A percentile compares a stretch with the other conserved stretches of the same genome.
Evolutionary conservation across 2,888 invertebrate species (phyloP).

Genomic region (Clistopyga incitator): DNA sequence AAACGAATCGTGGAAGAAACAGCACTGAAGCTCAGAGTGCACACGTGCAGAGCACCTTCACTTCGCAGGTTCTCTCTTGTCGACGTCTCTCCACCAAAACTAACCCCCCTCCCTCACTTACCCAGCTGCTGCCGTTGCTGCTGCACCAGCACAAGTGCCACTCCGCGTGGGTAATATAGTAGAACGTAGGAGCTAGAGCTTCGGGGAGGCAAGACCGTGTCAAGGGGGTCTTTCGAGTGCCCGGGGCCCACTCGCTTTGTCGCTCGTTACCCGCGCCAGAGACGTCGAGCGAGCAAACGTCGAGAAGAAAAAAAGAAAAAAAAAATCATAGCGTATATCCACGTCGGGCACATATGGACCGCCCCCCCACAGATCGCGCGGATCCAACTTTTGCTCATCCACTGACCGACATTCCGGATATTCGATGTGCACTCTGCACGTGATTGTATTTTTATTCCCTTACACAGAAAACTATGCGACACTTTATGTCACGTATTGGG

Average conservation of each 20-base stretch:
- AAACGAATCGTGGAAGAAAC: conserved; percentile 41
- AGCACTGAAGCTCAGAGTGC: conserved; percentile 52
- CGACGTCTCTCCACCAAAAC: conserved; percentile 54
- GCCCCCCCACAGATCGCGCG: neutral
- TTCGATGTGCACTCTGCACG: neutral
- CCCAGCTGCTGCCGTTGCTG: conserved; percentile 42
- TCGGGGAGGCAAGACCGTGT: conserved; percentile 70
- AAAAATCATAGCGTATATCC: conserved; percentile 9
- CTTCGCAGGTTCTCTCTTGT: conserved; percentile 59
- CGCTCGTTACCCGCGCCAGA: conserved; percentile 62
- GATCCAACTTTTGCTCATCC: conserved; percentile 23
- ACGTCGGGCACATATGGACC: conserved; percentile 40
- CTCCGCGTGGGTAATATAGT: conserved; percentile 54
- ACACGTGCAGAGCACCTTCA: conserved; percentile 61
- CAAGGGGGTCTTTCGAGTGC: conserved; percentile 68
- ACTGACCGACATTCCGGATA: conserved; percentile 50
- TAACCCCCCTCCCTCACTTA: conserved; percentile 34
- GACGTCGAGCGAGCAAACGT: conserved; percentile 47
- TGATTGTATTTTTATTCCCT: conserved; percentile 18
- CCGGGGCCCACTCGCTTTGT: conserved; percentile 59
- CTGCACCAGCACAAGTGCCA: conserved; percentile 51
- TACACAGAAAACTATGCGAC: neutral
- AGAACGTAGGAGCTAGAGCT: conserved; percentile 62
- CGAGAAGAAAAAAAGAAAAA: conserved; percentile 44
- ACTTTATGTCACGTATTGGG: neutral